Evolutionary conservation across 2,888 invertebrate genomes (phyloP).

Genomic region (Ceraclea dissimilis): DNA sequence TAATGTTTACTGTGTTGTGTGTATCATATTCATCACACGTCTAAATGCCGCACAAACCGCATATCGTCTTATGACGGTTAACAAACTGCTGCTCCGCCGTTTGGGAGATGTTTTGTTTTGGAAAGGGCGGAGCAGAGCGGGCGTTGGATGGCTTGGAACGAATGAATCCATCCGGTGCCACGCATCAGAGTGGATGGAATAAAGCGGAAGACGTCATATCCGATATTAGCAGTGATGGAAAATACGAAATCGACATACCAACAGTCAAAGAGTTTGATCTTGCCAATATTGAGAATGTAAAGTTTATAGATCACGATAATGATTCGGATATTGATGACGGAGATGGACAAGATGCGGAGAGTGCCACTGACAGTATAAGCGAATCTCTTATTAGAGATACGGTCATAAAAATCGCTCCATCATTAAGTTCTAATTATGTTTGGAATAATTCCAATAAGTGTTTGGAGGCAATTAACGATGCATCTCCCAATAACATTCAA

Average conservation of each 20-base stretch:
- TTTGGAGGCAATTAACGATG: constrained; percentile 18
- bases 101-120: constrained; percentile 25
- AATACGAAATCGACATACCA: constrained; percentile 25
- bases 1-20: not conserved
- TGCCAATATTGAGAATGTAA: constrained; percentile 18
- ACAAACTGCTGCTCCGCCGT: constrained; percentile 24
- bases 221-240: constrained; percentile 25
- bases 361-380: constrained; percentile 21
- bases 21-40: not conserved
- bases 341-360: constrained; percentile 3
- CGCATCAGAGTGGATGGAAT: constrained; percentile 26
- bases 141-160: constrained; percentile 26
- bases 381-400: constrained; percentile 23
- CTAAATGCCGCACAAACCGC: constrained; percentile 23
- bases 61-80: constrained; percentile 25
- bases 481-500: constrained; percentile 38
- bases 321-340: constrained; percentile 12
- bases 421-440: constrained; percentile 30
- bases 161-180: constrained; percentile 28
- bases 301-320: constrained; percentile 26
- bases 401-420: constrained; percentile 38
- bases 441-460: constrained; percentile 33
- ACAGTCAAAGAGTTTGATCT: constrained; percentile 20
- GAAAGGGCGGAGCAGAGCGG: constrained; percentile 19
- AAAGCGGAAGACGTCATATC: constrained; percentile 21